Evolutionary conservation across 2,113 vertebrate species (phyloP).

Genomic region (Petroica traversi): DNA sequence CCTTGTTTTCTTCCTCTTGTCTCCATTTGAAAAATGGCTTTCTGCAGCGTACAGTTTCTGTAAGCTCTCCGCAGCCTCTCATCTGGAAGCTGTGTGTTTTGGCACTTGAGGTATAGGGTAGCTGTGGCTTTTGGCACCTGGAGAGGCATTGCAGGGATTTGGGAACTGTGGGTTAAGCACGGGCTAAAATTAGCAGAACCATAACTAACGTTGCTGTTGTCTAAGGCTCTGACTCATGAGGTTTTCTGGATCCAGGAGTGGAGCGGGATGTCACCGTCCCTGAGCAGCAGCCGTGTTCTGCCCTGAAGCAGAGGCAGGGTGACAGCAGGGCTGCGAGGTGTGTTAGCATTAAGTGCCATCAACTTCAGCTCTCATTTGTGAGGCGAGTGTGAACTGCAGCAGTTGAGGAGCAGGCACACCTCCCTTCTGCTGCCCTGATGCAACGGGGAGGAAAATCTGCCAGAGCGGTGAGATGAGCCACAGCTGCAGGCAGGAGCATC

Average conservation of each 20-base stretch:
- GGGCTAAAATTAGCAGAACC: conserved; percentile 39
- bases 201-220: neutral
- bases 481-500: neutral
- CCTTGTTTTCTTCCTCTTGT: neutral
- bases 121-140: conserved; percentile 34
- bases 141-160: neutral
- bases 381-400: neutral
- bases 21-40: neutral
- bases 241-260: neutral
- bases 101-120: neutral
- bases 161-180: neutral
- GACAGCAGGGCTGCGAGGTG: neutral
- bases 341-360: neutral
- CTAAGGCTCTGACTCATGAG: neutral
- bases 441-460: neutral
- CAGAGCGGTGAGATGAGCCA: neutral
- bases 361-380: neutral
- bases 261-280: neutral
- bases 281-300: neutral
- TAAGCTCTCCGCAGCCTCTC: neutral
- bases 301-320: neutral
- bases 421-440: neutral
- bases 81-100: neutral
- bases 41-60: neutral
- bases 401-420: fast-evolving